Base-by-base conservation (phyloP, 2,113 vertebrate genomes). In the Microtus pennsylvanicus region DNA sequence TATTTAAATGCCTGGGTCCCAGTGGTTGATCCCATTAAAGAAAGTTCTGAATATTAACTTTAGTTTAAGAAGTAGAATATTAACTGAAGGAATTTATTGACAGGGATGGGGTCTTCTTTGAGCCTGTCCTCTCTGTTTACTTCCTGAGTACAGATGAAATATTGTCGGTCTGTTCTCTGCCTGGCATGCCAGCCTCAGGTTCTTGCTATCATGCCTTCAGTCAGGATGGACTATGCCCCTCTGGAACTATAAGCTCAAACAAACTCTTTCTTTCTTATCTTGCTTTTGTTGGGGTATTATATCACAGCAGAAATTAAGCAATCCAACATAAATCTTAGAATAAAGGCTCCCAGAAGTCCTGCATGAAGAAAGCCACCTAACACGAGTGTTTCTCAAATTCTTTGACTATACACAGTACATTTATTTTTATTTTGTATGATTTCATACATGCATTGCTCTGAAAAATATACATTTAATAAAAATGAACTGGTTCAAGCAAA, bases 291-390 rank as follows among this genome's bases (percentile, higher is more conserved):
- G 21, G 82, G 5, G 28, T 67, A 69, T 69, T 69, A 35, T 69
- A 69, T 33, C 42, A 69, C 28, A 33, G 14, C 42, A 67, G 42
- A 69, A 30, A 47, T 22, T 26, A 61, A 82, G 9, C 5, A 86
- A 47, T 67, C 21, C 2, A 33, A 69, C 16, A 47, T 12, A 50
- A 47, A 87, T 74, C 50, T 13, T 12, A 89, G 21, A 94, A 72
- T 95, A 94, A 89, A 92, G 17, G 22, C 45, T 78, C 90, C 87
- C 42, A 96, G 61, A 94, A 45, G 87, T 69, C 5, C 50, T 82
- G 22, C 10, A 45, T 80, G n/a, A 87, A 33, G 24, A 96, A 90
- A n/a, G 0, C 3, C 12, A 3, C 22, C n/a, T 74, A 42, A 9
- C 65, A 42, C 42, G 75, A 93, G 19, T 87, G 45, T 85, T 90